A percentile compares a stretch with the other conserved stretches of the same genome.
phyloP scores from a whole-genome alignment of 2,797 vertebrate genomes.

The Carapus acus region DNA sequence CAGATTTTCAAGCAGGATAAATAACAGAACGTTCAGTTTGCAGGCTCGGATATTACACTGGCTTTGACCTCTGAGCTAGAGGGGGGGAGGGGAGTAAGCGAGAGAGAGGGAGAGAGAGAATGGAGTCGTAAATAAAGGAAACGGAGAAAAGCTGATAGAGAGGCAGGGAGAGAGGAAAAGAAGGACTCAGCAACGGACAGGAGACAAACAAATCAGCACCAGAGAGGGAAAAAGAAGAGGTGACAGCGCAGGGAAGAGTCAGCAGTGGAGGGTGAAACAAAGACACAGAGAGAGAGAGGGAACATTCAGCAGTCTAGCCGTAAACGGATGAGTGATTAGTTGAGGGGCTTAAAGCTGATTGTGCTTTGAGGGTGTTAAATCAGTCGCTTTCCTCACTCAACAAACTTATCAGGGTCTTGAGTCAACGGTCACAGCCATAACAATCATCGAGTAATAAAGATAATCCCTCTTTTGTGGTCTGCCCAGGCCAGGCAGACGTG shows the following conservation, averaged over 20 bases:
- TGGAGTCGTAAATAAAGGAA: slow-evolving; percentile 1
- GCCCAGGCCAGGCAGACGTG: too few relatives aligned
- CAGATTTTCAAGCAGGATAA: neutral
- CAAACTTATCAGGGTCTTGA: too few relatives aligned
- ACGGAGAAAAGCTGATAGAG: neutral
- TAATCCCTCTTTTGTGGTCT: too few relatives aligned
- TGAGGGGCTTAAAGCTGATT: slow-evolving; percentile 3
- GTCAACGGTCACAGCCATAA: too few relatives aligned
- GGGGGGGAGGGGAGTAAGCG: neutral
- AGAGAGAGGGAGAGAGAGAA: neutral
- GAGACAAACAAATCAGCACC: slow-evolving; percentile 1
- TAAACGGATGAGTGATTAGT: slow-evolving; percentile 7
- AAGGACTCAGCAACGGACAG: slow-evolving; percentile 2
- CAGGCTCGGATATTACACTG: neutral
- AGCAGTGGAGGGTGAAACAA: neutral
- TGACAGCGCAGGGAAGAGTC: slow-evolving; percentile 7
- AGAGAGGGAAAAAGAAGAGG: slow-evolving; percentile 4
- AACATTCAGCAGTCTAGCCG: neutral
- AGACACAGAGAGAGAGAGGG: neutral
- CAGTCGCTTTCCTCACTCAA: too few relatives aligned
- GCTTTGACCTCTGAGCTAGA: neutral
- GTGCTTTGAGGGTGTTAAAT: neutral
- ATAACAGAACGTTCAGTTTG: neutral
- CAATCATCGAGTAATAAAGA: too few relatives aligned
- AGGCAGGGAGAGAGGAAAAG: neutral